These are phyloP conservation scores for Phylloscopus collybita DNA, from an alignment of 2,797 vertebrate genomes.

Conservation along the genomic window DNA sequence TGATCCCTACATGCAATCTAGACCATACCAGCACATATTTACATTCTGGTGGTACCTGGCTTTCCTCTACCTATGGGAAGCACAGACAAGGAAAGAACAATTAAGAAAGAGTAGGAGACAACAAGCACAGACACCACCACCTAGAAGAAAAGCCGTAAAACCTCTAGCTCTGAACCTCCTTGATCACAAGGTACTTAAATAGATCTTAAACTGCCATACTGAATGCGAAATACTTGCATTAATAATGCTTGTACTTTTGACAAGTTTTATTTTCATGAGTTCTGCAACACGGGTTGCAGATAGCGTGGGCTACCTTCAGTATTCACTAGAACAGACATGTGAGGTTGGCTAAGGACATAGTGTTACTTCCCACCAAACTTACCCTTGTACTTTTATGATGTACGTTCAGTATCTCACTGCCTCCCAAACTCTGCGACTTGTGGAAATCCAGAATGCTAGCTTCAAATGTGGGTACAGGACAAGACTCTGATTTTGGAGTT, in stretches of 20 bases:
- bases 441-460: conserved; percentile 85
- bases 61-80: background rate
- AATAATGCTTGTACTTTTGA: background rate
- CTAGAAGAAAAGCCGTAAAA: background rate
- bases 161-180: background rate
- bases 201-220: background rate
- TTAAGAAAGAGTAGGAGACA: background rate
- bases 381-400: conserved; percentile 30
- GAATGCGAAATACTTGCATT: background rate
- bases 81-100: background rate
- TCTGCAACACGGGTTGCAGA: background rate
- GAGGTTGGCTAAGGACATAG: background rate
- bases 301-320: conserved; percentile 41
- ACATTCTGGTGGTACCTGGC: background rate
- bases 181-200: background rate
- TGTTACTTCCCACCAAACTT: background rate
- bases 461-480: conserved; percentile 76
- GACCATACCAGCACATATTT: background rate
- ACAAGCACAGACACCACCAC: background rate
- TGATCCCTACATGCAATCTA: background rate
- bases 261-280: background rate
- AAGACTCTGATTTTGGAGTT: conserved; percentile 24
- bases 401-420: background rate
- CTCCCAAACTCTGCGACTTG: conserved; percentile 71
- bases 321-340: background rate